Evolutionary conservation across 2,113 vertebrate genomes (phyloP).

Genomic region (Ictidomys tridecemlineatus): DNA sequence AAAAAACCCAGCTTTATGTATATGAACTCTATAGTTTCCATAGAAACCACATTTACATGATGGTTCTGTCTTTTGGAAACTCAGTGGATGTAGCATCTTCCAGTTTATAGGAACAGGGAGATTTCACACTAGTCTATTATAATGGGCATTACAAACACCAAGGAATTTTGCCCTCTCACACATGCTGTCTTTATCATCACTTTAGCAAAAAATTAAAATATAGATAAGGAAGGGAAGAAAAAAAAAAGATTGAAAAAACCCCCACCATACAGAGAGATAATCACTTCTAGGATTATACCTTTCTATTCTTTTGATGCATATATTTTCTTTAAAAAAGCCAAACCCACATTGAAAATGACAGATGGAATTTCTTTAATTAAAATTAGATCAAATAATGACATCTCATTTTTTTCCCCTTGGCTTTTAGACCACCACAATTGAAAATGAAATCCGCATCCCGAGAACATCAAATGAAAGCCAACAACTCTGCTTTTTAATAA

Average conservation of each 20-base stretch:
- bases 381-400: slow-evolving; percentile 10
- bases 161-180: slow-evolving; percentile 31
- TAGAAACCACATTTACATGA: not conserved
- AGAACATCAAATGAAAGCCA: slow-evolving; percentile 79
- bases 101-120: not conserved
- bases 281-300: not conserved
- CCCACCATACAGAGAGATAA: not conserved
- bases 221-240: not conserved
- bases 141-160: not conserved
- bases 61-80: not conserved
- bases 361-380: not conserved
- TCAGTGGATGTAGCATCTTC: not conserved
- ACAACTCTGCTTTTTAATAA: slow-evolving; percentile 84
- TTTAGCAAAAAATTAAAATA: slow-evolving; percentile 10
- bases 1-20: not conserved
- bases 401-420: slow-evolving; percentile 32
- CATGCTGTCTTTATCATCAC: not conserved
- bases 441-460: slow-evolving; percentile 80
- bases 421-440: slow-evolving; percentile 82
- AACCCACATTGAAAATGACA: slow-evolving; percentile 18
- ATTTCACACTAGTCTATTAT: slow-evolving; percentile 43
- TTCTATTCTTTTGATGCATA: slow-evolving; percentile 34
- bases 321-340: not conserved
- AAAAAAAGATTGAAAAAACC: not conserved
- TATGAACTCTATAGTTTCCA: slow-evolving; percentile 29